Conservation (phyloP, 2,113 vertebrate species). For the Thermophis baileyi region DNA sequence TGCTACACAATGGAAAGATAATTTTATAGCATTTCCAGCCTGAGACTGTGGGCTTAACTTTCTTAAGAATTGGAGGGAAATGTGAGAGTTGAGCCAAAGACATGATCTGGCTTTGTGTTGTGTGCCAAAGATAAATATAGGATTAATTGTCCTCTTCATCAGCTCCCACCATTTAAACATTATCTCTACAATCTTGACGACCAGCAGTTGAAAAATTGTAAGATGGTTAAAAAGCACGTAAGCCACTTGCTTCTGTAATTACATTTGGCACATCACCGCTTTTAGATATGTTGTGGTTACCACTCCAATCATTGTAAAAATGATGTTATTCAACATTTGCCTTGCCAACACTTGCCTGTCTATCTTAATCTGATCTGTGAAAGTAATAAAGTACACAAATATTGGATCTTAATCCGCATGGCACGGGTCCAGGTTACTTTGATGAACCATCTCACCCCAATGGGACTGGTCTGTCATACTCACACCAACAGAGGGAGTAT, state of each 20-base stretch:
- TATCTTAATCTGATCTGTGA: background rate
- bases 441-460: background rate
- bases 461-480: background rate
- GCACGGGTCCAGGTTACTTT: background rate
- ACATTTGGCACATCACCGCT: background rate
- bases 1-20: conserved; percentile 31
- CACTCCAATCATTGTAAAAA: background rate
- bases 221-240: background rate
- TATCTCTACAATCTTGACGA: conserved; percentile 35
- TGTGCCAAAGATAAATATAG: conserved; percentile 27
- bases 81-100: conserved; percentile 14
- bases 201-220: conserved; percentile 8
- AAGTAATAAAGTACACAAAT: background rate
- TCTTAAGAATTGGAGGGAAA: conserved; percentile 8
- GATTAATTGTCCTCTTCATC: conserved; percentile 22
- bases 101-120: conserved; percentile 30
- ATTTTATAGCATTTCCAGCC: conserved; percentile 53
- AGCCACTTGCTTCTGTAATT: background rate
- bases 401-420: background rate
- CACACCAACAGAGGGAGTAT: background rate
- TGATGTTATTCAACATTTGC: background rate
- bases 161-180: background rate
- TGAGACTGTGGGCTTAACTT: conserved; percentile 29
- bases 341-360: background rate
- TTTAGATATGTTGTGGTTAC: background rate